phyloP scores from a whole-genome alignment of 2,113 vertebrate species.

The Anthoscopus minutus region DNA sequence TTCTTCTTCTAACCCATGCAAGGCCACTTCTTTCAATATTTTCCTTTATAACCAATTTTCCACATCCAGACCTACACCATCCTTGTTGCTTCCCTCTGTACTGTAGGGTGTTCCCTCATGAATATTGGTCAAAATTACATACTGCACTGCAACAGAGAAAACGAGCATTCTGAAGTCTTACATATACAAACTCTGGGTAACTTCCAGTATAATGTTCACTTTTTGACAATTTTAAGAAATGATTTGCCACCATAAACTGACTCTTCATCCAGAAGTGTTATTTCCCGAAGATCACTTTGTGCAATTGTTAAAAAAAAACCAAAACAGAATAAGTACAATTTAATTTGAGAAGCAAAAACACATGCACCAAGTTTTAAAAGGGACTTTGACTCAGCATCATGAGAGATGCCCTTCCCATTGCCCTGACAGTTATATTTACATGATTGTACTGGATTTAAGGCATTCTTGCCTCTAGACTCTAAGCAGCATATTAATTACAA shows the following conservation, averaged over 20 bases:
- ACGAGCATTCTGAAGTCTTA: not conserved
- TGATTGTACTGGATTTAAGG: not conserved
- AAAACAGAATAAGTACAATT: not conserved
- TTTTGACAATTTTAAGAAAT: not conserved
- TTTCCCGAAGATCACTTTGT: not conserved
- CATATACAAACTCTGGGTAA: not conserved
- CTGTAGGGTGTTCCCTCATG: not conserved
- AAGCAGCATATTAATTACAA: not conserved
- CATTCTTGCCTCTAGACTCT: not conserved
- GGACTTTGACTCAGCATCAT: not conserved
- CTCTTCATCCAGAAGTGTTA: not conserved
- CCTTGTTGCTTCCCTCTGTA: not conserved
- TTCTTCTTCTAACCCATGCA: not conserved
- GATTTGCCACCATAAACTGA: not conserved
- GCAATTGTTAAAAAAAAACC: not conserved
- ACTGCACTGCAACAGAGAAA: not conserved
- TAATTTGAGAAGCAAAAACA: not conserved
- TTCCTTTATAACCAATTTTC: not conserved
- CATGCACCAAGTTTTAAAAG: rapidly evolving
- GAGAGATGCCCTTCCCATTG: not conserved
- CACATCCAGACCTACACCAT: not conserved
- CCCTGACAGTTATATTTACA: not conserved
- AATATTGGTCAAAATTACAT: not conserved
- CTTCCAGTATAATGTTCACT: not conserved
- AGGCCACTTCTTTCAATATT: not conserved